Conservation (phyloP, 2,113 vertebrate genomes). For the Urocynchramus pylzowi region DNA sequence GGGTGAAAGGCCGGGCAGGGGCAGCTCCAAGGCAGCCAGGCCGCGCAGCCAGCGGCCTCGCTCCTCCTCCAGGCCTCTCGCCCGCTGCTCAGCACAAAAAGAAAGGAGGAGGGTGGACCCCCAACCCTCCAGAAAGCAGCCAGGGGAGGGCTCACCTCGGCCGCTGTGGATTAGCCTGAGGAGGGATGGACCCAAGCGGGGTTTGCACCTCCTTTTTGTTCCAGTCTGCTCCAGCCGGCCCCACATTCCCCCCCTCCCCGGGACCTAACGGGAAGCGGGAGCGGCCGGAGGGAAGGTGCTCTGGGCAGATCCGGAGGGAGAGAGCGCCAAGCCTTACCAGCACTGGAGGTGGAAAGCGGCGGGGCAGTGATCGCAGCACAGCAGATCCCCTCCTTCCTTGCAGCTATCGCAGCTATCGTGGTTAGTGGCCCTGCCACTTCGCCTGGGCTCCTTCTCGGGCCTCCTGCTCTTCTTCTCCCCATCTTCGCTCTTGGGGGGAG, state of each 20-base stretch:
- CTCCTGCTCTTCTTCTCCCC: conserved; percentile 87
- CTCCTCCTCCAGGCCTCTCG: conserved; percentile 19
- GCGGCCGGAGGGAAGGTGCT: not conserved
- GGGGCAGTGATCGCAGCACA: conserved; percentile 94
- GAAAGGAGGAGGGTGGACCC: not conserved
- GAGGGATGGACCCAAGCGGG: not conserved
- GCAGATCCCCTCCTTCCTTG: conserved; percentile 91
- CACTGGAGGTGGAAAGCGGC: conserved; percentile 95
- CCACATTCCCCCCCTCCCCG: not conserved
- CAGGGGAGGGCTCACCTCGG: not conserved
- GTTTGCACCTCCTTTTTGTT: not conserved
- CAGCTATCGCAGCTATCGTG: conserved; percentile 97
- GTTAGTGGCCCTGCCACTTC: conserved; percentile 92
- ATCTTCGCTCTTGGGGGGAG: conserved; percentile 91
- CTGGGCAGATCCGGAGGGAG: not conserved
- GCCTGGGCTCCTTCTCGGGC: conserved; percentile 87
- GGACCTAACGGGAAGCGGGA: conserved; percentile 11
- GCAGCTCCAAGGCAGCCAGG: not conserved
- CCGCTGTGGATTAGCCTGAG: not conserved
- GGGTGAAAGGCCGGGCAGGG: not conserved
- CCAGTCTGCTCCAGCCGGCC: not conserved
- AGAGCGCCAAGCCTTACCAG: conserved; percentile 80
- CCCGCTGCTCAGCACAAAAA: conserved; percentile 33
- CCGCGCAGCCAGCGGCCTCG: not conserved
- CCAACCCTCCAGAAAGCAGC: not conserved